Percentiles rank a stretch among this genome's conserved stretches.
phyloP scores from a whole-genome alignment of 2,797 vertebrate species.

The Coregonus sp. region DNA sequence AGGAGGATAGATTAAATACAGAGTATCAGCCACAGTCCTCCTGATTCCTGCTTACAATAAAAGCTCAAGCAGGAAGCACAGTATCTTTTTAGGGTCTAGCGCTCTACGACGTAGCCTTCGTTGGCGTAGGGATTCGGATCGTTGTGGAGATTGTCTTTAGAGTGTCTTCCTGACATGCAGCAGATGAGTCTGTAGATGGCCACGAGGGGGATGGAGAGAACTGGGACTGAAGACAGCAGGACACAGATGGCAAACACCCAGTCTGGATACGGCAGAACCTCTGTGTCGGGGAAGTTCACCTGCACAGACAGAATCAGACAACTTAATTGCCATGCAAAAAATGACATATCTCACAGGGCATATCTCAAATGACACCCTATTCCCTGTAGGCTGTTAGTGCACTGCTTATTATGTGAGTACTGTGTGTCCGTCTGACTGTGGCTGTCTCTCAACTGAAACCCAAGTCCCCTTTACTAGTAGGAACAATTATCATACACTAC shows the following conservation, averaged over 20 bases:
- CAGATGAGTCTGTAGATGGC: slow-evolving; percentile 71
- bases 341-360: background rate
- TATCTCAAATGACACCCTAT: no score
- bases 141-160: background rate
- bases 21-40: no score
- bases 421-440: no score
- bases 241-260: slow-evolving; percentile 81
- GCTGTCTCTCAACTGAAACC: no score
- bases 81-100: background rate
- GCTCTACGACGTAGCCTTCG: slow-evolving; percentile 15
- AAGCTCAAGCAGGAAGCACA: no score
- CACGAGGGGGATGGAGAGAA: slow-evolving; percentile 74
- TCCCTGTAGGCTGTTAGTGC: no score
- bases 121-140: background rate
- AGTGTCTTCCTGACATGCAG: background rate
- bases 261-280: slow-evolving; percentile 75
- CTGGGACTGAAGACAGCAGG: slow-evolving; percentile 74
- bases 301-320: slow-evolving; percentile 49
- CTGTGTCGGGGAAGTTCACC: slow-evolving; percentile 78
- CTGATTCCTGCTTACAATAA: no score
- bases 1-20: no score
- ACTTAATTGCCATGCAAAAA: background rate
- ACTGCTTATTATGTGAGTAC: no score
- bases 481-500: no score
- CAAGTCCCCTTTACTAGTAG: no score